Evolutionary conservation across 2,113 vertebrate species (phyloP), one percentile per base, ranked within the genome.

Genomic region (Chloropsis hardwickii): DNA sequence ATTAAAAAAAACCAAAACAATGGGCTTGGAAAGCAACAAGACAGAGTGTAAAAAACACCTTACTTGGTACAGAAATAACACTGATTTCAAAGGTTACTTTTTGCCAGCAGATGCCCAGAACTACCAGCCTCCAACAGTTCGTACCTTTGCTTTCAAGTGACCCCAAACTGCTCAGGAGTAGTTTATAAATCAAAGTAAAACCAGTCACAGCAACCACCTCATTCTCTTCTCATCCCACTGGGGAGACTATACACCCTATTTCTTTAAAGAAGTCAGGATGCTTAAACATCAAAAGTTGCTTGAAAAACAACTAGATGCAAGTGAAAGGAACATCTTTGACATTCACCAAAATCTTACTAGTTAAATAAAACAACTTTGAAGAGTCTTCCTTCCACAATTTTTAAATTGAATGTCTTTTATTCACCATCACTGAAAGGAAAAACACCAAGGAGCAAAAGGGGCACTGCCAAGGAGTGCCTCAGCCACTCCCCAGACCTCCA

Each of bases 131-230:
- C 69, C 42, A 73, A 35, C 4, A 69, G 37, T 12, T 80, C 37
- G 25, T 13, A 44, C 3, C 27, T 27, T 8, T 5, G 11, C 29
- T 76, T 86, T 53, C 69, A 53, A 60, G 62, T 0, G 0, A 76
- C n/a, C 31, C 29, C 33, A 53, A 45, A 82, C 31, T 31, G 48
- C 78, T 54, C 45, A 47, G 13, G 1, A 61, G 11, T 21, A 16
- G 28, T 39, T 86, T 39, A 44, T 27, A 92, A 48, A 80, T 16
- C 3, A 1, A 77, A 91, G 11, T n/a, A n/a, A 73, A 78, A 86
- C 37, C 35, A 74, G 2, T 22, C 81, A 71, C 33, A 90, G 14
- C 21, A 81, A 67, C 23, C 29, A 57, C 14, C 11, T 54, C 56
- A 39, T 24, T 51, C 42, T 54, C 29, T 27, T 58, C 57, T 62